Evolutionary conservation across 2,888 invertebrate species (phyloP).

Genomic region (Eupithecia vulgata): DNA sequence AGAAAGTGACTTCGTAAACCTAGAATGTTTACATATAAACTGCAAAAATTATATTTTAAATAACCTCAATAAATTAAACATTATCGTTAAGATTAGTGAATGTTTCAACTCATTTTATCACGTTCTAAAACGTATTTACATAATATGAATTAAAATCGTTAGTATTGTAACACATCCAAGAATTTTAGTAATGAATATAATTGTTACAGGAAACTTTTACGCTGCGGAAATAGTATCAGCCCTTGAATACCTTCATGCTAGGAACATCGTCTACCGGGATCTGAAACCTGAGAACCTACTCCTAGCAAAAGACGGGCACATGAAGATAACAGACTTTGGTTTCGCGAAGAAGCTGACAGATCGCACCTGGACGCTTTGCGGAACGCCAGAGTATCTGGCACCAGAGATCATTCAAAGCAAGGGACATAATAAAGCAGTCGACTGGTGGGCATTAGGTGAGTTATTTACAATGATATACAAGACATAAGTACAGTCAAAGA

Average conservation of each 20-base stretch:
- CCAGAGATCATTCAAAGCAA: slow-evolving; percentile 98
- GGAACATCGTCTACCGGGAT: slow-evolving; percentile 94
- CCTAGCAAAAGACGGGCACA: slow-evolving; percentile 95
- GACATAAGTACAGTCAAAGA: neutral
- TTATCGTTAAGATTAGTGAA: slow-evolving; percentile 7
- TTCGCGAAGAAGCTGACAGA: slow-evolving; percentile 98
- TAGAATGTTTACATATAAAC: slow-evolving; percentile 6
- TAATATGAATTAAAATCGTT: neutral
- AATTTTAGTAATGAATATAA: neutral
- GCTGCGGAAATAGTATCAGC: slow-evolving; percentile 97
- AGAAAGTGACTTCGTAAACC: slow-evolving; percentile 24
- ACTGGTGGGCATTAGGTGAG: slow-evolving; percentile 98
- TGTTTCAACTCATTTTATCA: neutral
- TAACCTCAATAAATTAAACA: neutral
- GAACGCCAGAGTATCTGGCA: slow-evolving; percentile 98
- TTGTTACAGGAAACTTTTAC: slow-evolving; percentile 91
- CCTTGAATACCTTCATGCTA: slow-evolving; percentile 95
- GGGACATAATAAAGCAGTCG: slow-evolving; percentile 99
- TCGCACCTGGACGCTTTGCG: slow-evolving; percentile 98
- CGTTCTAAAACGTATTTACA: neutral
- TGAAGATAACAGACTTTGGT: slow-evolving; percentile 99
- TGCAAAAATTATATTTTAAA: neutral
- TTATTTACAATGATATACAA: neutral
- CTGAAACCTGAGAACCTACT: slow-evolving; percentile 97
- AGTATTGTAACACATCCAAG: neutral